Base-by-base conservation (phyloP, 2,113 vertebrate genomes). In the Rhabdomys dilectus region DNA sequence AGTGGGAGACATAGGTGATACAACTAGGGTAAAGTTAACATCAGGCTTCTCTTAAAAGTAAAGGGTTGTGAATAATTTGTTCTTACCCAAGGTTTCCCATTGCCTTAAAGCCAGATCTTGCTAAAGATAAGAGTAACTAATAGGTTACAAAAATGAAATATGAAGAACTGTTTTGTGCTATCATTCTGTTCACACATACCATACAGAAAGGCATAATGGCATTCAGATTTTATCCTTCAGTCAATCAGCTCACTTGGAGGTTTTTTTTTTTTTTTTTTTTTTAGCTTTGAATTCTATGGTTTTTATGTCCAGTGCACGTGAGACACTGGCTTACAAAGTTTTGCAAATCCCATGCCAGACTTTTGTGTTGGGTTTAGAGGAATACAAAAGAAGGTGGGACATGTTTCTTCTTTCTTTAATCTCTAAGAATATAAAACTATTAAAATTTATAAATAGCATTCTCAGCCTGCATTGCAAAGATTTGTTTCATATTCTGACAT, bases 371-470 rank as follows among this genome's bases (percentile, higher is more conserved):
- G 11, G 16, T 45, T 91, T 80, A 85, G 10, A 3, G 17, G 60
- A 22, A 95, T 17, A 88, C 56, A 34, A 72, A 89, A 85, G 29
- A 21, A 80, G 15, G 3, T 78, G 10, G 58, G 58, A 75, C 26
- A 73, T 45, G 12, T 82, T 80, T 29, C 15, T 85, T 95, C 8
- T 73, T 80, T 85, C 48, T 94, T 48, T 81, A 90, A 92, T 72
- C 31, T 81, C 39, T 78, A 72, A 62, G n/a, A 89, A 34, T 68
- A 16, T 77, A 80, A 84, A 92, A 60, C 60, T 51, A 51, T 12
- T 84, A 81, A 26, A 42, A 70, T 92, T 93, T 29, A 77, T 91
- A 24, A 66, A 36, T 8, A 66, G 75, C 22, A 70, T 64, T 77
- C 26, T 78, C 34, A 88, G n/a, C n/a, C 45, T 84, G 7, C 10